These are phyloP conservation scores for Platygyra sinensis DNA, from an alignment of 64 coral and sea anemone species.

Conservation along the genomic window DNA sequence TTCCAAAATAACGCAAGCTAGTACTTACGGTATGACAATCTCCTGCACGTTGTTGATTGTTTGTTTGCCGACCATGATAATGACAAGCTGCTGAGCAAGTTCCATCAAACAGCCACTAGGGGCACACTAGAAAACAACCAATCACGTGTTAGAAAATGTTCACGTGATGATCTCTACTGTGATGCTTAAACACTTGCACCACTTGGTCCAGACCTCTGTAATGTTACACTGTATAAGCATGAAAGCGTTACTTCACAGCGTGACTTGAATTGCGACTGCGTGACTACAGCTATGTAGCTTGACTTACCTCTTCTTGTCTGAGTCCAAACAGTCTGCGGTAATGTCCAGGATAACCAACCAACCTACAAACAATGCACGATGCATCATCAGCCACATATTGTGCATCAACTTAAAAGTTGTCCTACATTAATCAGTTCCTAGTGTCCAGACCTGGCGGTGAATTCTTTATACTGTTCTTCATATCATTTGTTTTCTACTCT, in stretches of 20 bases:
- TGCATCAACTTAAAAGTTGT: not conserved
- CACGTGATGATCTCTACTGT: not conserved
- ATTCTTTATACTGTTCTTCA: too few species aligned
- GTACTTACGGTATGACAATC: slow-evolving; percentile 85
- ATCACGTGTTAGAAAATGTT: not conserved
- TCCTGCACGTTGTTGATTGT: slow-evolving; percentile 98
- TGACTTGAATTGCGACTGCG: not conserved
- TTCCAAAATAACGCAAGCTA: too few species aligned
- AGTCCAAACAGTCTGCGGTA: slow-evolving; percentile 95
- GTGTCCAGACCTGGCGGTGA: too few species aligned
- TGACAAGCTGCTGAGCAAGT: slow-evolving; percentile 96
- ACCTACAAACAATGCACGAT: slow-evolving; percentile 56
- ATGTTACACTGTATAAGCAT: not conserved
- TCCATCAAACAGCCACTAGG: slow-evolving; percentile 98
- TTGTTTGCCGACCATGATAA: slow-evolving; percentile 99
- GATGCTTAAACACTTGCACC: too few species aligned
- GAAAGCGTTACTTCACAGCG: not conserved
- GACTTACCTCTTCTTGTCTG: slow-evolving; percentile 89
- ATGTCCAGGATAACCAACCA: slow-evolving; percentile 94
- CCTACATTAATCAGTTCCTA: not conserved
- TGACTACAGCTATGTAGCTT: too few species aligned
- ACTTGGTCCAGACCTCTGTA: not conserved
- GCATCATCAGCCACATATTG: not conserved
- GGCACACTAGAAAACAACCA: slow-evolving; percentile 68
- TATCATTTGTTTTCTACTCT: too few species aligned